Evolutionary conservation across 2,113 vertebrate species (phyloP).

Genomic region (Eudorcas thomsonii): DNA sequence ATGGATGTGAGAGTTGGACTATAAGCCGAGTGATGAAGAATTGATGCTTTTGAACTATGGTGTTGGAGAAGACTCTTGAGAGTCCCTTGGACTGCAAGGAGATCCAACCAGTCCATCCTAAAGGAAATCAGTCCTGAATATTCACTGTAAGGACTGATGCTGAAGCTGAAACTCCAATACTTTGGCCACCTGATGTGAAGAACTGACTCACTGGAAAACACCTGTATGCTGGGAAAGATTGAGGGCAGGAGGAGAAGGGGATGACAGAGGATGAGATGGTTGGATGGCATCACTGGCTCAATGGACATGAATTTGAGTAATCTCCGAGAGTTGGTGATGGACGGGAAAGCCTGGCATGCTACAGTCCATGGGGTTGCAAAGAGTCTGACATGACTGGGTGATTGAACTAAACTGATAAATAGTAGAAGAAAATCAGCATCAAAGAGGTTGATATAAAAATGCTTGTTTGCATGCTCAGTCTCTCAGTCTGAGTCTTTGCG

Average conservation of each 20-base stretch:
- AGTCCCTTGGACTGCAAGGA: background rate
- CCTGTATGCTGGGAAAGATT: background rate
- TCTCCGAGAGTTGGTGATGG: accelerated
- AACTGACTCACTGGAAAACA: background rate
- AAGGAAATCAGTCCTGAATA: background rate
- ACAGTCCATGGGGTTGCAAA: background rate
- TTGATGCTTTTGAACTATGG: background rate
- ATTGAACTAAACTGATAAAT: background rate
- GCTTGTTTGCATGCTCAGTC: background rate
- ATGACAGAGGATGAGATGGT: background rate
- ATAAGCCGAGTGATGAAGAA: background rate
- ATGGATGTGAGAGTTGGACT: background rate
- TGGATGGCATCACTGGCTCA: background rate
- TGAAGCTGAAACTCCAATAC: background rate
- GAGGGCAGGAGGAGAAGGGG: background rate
- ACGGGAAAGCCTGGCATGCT: background rate
- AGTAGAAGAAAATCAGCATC: background rate
- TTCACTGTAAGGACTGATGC: background rate
- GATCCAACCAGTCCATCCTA: background rate
- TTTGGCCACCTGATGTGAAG: background rate
- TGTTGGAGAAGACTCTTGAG: background rate
- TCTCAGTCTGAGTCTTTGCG: background rate
- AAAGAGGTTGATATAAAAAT: background rate
- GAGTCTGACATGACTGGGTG: background rate
- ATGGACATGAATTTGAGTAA: background rate